These are phyloP conservation scores for Seriola dumerili DNA, from an alignment of 2,113 vertebrate species.

Conservation along the genomic window DNA sequence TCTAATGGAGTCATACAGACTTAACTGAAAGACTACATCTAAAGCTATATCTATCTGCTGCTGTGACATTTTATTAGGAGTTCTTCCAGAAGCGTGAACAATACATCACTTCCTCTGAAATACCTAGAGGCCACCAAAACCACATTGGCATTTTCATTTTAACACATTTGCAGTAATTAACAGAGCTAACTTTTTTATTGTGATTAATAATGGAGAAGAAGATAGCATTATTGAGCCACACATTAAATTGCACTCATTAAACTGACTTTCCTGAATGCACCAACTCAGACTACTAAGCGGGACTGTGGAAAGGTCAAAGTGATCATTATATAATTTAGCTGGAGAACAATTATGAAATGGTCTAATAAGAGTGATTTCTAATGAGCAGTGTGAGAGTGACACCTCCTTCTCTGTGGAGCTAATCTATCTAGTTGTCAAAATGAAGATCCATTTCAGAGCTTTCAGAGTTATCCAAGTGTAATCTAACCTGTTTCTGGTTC, in stretches of 20 bases:
- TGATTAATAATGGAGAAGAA: constrained; percentile 74
- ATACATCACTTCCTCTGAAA: constrained; percentile 53
- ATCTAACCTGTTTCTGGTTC: neutral
- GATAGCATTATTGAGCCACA: constrained; percentile 72
- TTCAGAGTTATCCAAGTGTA: neutral
- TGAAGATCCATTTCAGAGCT: constrained; percentile 38
- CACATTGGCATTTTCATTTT: constrained; percentile 72
- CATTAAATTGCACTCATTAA: constrained; percentile 73
- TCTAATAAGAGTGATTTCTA: constrained; percentile 68
- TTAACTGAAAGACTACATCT: constrained; percentile 45
- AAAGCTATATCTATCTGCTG: constrained; percentile 39
- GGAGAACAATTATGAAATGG: constrained; percentile 71
- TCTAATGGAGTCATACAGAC: constrained; percentile 63
- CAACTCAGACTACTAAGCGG: constrained; percentile 61
- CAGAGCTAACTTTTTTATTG: constrained; percentile 76
- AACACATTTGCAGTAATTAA: constrained; percentile 78
- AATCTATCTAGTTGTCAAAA: constrained; percentile 56
- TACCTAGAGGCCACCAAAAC: constrained; percentile 54
- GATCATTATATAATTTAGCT: constrained; percentile 72
- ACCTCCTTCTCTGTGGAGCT: constrained; percentile 35
- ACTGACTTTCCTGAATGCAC: constrained; percentile 61
- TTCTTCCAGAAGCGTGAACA: constrained; percentile 35
- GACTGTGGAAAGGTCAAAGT: constrained; percentile 72
- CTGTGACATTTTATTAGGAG: constrained; percentile 41
- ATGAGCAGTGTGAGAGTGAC: constrained; percentile 51